A percentile compares a stretch with the other conserved stretches of the same genome.
phyloP scores from a whole-genome alignment of 2,888 invertebrate genomes.

The Idaea aversata region DNA sequence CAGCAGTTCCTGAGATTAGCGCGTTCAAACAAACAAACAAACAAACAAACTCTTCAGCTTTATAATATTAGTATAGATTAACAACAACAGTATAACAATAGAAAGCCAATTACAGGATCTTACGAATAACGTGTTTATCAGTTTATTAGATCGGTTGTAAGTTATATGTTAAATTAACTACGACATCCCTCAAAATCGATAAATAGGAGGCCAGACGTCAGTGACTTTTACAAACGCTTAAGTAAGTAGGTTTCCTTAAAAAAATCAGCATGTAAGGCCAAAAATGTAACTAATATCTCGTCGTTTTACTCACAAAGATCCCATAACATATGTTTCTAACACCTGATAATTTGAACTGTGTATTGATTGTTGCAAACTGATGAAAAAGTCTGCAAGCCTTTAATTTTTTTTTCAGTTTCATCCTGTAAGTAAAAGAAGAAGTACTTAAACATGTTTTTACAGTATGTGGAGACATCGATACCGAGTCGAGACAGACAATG shows the following conservation, averaged over 20 bases:
- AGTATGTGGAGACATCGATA: conserved; percentile 5
- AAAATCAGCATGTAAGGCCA: background rate
- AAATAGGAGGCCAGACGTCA: background rate
- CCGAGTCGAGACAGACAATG: conserved; percentile 17
- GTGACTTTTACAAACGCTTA: background rate
- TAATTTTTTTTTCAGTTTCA: background rate
- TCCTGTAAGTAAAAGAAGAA: background rate
- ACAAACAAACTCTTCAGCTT: too few relatives aligned
- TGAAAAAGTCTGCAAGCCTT: too few relatives aligned
- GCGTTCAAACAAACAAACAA: too few relatives aligned
- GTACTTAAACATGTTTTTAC: background rate
- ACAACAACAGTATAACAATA: too few relatives aligned
- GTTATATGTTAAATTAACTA: background rate
- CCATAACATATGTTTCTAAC: too few relatives aligned
- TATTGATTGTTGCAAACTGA: too few relatives aligned
- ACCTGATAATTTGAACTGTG: too few relatives aligned
- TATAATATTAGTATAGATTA: too few relatives aligned
- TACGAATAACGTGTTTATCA: too few relatives aligned
- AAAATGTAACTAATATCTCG: background rate
- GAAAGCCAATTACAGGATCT: too few relatives aligned
- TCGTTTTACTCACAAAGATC: too few relatives aligned
- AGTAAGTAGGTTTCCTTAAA: background rate
- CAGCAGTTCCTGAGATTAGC: too few relatives aligned
- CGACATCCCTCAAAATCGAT: background rate
- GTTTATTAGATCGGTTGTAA: background rate